These are phyloP conservation scores for Torymus texanus DNA, from an alignment of 2,888 invertebrate genomes.

Conservation along the genomic window DNA sequence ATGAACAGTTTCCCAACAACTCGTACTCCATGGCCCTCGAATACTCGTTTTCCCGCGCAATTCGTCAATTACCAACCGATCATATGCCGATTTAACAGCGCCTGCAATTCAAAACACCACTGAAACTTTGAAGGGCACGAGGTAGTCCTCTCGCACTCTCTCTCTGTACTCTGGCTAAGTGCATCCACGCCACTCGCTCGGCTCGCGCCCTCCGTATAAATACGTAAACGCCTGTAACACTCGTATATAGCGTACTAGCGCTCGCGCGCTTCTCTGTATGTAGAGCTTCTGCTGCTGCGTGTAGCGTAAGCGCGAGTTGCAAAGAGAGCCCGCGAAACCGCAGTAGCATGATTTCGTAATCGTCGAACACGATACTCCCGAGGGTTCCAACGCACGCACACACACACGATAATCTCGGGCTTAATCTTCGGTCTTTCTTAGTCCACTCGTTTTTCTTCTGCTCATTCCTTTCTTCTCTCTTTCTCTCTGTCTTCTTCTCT, in stretches of 20 bases:
- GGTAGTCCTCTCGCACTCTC: background rate
- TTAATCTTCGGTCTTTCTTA: slow-evolving; percentile 44
- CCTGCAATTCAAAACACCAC: background rate
- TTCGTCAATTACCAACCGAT: no score
- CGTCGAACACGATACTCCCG: slow-evolving; percentile 50
- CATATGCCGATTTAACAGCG: no score
- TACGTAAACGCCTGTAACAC: slow-evolving; percentile 5
- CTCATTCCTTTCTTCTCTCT: slow-evolving; percentile 53
- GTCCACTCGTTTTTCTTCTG: slow-evolving; percentile 7
- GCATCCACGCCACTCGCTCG: no score
- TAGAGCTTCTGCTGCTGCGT: background rate
- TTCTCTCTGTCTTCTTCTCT: slow-evolving; percentile 21
- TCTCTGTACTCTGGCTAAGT: no score
- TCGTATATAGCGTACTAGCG: background rate
- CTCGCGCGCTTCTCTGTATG: background rate
- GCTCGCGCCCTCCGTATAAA: slow-evolving; percentile 4
- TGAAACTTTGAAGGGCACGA: background rate
- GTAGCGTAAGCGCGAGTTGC: background rate
- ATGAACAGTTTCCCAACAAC: no score
- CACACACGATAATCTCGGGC: slow-evolving; percentile 43
- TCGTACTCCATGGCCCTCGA: no score
- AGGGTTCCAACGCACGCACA: slow-evolving; percentile 15
- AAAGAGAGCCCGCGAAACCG: slow-evolving; percentile 23
- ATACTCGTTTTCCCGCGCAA: no score
- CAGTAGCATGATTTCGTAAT: slow-evolving; percentile 51